Evolutionary conservation across 2,113 vertebrate genomes (phyloP).

Genomic region (Burhinus bistriatus): DNA sequence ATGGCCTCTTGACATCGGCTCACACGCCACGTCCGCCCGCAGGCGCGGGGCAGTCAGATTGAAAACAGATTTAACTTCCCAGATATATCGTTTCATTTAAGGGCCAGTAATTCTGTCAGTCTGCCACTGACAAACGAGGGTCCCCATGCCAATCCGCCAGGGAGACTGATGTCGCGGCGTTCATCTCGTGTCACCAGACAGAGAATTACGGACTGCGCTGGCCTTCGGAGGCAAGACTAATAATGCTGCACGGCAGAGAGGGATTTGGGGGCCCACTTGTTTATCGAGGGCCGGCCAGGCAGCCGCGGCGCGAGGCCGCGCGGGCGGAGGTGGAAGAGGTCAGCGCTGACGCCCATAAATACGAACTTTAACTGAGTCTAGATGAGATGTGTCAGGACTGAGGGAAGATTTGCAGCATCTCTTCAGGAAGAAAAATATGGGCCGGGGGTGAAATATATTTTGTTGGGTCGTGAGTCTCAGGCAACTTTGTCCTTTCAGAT

Average conservation of each 20-base stretch:
- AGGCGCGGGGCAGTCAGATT: conserved; percentile 42
- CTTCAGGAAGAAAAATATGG: conserved; percentile 62
- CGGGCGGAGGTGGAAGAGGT: conserved; percentile 69
- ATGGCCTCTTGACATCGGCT: conserved; percentile 63
- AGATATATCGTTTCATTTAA: conserved; percentile 84
- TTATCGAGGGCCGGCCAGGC: conserved; percentile 53
- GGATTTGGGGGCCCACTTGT: conserved; percentile 58
- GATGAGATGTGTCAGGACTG: conserved; percentile 71
- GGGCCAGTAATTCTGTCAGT: conserved; percentile 81
- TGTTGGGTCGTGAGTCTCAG: conserved; percentile 24
- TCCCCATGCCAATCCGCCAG: conserved; percentile 62
- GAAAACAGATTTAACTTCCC: conserved; percentile 74
- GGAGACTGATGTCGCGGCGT: conserved; percentile 41
- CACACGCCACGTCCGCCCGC: conserved; percentile 64
- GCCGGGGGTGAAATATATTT: conserved; percentile 53
- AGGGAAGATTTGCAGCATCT: conserved; percentile 58
- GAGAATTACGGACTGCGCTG: conserved; percentile 78
- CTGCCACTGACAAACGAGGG: conserved; percentile 76
- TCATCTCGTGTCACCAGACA: conserved; percentile 64
- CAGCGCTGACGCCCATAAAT: conserved; percentile 72
- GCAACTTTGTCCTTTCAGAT: conserved; percentile 58
- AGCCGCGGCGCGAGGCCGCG: conserved; percentile 27
- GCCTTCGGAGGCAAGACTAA: conserved; percentile 79
- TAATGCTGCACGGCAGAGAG: conserved; percentile 44
- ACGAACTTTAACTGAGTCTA: conserved; percentile 66